phyloP scores from a whole-genome alignment of 2,113 vertebrate genomes.

The Egretta garzetta region DNA sequence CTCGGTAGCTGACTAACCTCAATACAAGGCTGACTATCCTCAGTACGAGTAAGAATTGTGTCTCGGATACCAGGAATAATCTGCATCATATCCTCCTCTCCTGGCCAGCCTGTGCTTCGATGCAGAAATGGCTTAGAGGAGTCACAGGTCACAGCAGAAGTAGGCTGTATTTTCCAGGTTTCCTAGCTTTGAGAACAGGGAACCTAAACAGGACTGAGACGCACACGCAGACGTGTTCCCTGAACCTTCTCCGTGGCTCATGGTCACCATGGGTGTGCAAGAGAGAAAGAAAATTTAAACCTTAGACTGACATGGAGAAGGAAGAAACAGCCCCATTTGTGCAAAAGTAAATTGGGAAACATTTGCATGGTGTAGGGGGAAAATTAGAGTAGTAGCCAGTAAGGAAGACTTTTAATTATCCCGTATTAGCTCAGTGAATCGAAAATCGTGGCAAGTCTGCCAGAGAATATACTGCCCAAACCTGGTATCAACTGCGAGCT shows the following conservation, averaged over 20 bases:
- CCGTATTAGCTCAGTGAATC: neutral
- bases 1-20: neutral
- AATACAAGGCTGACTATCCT: neutral
- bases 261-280: neutral
- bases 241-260: neutral
- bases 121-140: neutral
- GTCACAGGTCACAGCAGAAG: neutral
- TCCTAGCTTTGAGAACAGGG: neutral
- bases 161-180: neutral
- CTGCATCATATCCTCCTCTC: neutral
- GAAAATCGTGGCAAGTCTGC: slow-evolving; percentile 14
- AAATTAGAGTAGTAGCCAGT: neutral
- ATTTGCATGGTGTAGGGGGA: neutral
- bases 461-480: slow-evolving; percentile 11
- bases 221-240: fast-evolving
- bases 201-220: neutral
- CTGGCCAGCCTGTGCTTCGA: neutral
- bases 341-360: neutral
- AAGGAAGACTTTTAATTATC: slow-evolving; percentile 26
- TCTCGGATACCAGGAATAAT: neutral
- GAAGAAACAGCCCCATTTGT: neutral
- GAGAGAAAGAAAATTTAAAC: neutral
- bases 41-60: neutral
- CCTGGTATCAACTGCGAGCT: neutral
- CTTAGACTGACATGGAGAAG: neutral